phyloP scores from a whole-genome alignment of 1,140 invertebrate species.

The Zaprionus ghesquierei region DNA sequence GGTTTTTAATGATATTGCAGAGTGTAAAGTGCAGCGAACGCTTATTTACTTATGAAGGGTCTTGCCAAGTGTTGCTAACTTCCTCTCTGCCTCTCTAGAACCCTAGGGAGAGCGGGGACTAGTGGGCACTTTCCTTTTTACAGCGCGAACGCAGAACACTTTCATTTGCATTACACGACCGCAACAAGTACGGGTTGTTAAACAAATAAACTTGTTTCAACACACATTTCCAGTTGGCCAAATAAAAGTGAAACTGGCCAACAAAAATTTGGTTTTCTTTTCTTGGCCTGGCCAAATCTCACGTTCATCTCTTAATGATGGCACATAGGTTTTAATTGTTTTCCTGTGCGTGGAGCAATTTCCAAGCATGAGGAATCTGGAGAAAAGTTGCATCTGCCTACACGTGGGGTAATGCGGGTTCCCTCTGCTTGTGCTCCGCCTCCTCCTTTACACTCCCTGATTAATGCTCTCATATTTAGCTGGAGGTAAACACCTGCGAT shows the following conservation, averaged over 20 bases:
- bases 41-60: not conserved
- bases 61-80: not conserved
- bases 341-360: conserved; percentile 56
- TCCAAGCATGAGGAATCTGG: conserved; percentile 6
- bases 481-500: conserved; percentile 63
- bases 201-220: conserved; percentile 51
- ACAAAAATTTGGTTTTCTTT: conserved; percentile 40
- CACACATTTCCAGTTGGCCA: conserved; percentile 19
- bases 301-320: conserved; percentile 76
- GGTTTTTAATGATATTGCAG: conserved; percentile 24
- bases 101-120: not conserved
- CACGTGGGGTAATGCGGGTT: not conserved
- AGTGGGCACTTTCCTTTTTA: conserved; percentile 56
- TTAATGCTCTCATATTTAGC: conserved; percentile 27
- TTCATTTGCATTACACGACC: conserved; percentile 61
- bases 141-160: conserved; percentile 55
- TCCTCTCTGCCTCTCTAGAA: not conserved
- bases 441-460: not conserved
- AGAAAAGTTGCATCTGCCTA: conserved; percentile 18
- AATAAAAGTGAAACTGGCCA: conserved; percentile 74
- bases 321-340: conserved; percentile 61
- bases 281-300: conserved; percentile 55
- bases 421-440: not conserved
- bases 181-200: conserved; percentile 32
- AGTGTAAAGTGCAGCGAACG: conserved; percentile 54